Evolutionary conservation across 2,113 vertebrate species (phyloP).

Genomic region (Cervus canadensis): DNA sequence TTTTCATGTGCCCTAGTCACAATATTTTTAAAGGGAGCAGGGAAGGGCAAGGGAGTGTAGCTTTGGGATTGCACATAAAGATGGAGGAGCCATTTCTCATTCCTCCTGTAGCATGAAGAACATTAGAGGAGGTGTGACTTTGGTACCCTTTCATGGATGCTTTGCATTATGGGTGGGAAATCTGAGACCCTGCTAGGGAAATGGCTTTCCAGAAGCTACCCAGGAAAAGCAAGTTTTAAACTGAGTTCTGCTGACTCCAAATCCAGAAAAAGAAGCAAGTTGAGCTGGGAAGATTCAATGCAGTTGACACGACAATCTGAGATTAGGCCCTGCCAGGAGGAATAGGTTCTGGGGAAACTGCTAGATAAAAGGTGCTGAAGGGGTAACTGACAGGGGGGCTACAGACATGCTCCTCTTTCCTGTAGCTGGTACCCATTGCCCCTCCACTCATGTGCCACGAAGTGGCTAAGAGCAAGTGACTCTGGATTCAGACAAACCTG

Average conservation of each 20-base stretch:
- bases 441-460: rapidly evolving
- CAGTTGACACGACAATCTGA: neutral
- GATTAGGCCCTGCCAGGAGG: neutral
- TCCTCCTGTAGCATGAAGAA: rapidly evolving
- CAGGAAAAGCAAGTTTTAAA: neutral
- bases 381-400: neutral
- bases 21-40: neutral
- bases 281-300: neutral
- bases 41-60: neutral
- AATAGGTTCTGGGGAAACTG: neutral
- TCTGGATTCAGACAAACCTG: neutral
- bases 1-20: neutral
- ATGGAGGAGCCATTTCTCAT: neutral
- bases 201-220: neutral
- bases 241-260: neutral
- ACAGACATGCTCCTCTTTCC: neutral
- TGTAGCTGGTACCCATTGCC: neutral
- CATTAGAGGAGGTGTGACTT: rapidly evolving
- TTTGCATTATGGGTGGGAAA: neutral
- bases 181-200: neutral
- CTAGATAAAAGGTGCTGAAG: neutral
- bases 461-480: neutral
- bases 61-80: neutral
- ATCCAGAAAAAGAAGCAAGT: neutral
- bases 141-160: neutral